Base-by-base conservation (phyloP, 2,888 invertebrate genomes). In the Creontiades dilutus region DNA sequence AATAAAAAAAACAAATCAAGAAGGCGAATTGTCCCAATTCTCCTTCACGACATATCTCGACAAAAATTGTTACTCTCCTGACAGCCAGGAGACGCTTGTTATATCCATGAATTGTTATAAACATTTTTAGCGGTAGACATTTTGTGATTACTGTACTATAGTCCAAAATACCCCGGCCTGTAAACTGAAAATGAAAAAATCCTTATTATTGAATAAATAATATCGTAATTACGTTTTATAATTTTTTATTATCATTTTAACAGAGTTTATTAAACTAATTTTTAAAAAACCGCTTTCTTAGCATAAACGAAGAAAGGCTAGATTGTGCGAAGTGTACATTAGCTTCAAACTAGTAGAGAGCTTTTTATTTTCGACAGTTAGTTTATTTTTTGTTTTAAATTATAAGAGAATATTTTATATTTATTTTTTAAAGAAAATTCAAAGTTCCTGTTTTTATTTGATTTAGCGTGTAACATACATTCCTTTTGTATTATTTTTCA, bases 381-480 rank as follows among this genome's bases (percentile, higher is more conserved):
- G 27, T 75, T 19, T 75, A 75, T 86, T 86, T n/a, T 75, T 86
- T 47, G 46, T 86, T 75, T 16, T 75, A 75, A 52, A 61, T 61
- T 85, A 85, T 85, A 27, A 57, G 27, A 82, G 19, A 52, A 82
- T 78, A 78, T 47, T 85, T 52, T 85, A 23, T 85, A 85, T 85
- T 85, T 85, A 57, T 85, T 86, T 75, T 57, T 46, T 19, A 46
- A 78, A n/a, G n/a, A n/a, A 27, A 57, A 86, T 86, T 68, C 86
- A 86, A 86, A 86, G 86, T 86, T 86, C 86, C 86, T 86, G 86
- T 47, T 37, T 86, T 75, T 75, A 86, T 68, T 86, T 16, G 0
- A 55, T 86, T 68, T 86, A 86, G 23, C 37, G 37, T 85, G 55
- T 57, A 37, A 85, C 37, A 37, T 85, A 85, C 85, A 61, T 61